Conservation (phyloP, 2,113 vertebrate species). For the Pseudopipra pipra region DNA sequence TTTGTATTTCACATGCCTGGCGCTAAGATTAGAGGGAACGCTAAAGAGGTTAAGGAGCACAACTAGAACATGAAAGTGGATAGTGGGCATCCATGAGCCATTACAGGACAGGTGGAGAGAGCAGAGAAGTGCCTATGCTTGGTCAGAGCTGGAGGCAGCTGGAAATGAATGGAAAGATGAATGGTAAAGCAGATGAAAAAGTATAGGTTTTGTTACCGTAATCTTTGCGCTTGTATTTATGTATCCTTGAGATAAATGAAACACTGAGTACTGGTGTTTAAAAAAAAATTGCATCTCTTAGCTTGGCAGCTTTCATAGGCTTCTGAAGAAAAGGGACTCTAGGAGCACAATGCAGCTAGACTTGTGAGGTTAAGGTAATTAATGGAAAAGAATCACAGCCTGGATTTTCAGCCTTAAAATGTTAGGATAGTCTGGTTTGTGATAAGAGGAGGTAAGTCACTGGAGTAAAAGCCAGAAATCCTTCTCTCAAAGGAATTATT, state of each 20-base stretch:
- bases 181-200: neutral
- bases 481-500: neutral
- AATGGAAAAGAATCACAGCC: neutral
- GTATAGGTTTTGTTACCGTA: neutral
- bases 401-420: neutral
- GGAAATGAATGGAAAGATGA: neutral
- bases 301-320: neutral
- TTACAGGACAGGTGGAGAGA: neutral
- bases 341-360: neutral
- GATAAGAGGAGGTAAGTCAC: neutral
- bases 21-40: neutral
- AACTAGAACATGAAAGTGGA: neutral
- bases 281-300: neutral
- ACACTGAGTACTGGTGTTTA: neutral
- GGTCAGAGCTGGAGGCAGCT: neutral
- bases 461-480: neutral
- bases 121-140: neutral
- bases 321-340: neutral
- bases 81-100: neutral
- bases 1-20: neutral
- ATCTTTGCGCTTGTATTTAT: neutral
- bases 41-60: neutral
- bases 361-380: neutral
- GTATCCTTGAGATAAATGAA: neutral
- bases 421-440: neutral